Conservation (phyloP, 1,140 invertebrate genomes). For the Microvelia longipes region DNA sequence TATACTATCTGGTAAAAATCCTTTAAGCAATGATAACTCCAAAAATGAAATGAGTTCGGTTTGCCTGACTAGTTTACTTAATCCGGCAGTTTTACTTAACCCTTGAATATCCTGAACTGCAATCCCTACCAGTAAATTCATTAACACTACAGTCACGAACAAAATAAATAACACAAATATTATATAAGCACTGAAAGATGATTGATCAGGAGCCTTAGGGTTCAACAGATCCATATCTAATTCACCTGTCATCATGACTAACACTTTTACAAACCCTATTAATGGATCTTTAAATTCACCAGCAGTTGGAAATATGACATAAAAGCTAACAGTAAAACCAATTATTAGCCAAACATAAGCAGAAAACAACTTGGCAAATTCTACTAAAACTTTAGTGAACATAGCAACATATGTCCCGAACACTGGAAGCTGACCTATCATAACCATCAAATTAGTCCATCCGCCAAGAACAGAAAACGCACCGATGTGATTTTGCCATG, state of each 20-base stretch:
- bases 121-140: slow-evolving; percentile 65
- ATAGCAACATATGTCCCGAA: slow-evolving; percentile 76
- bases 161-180: slow-evolving; percentile 56
- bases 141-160: slow-evolving; percentile 63
- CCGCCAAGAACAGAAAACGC: slow-evolving; percentile 67
- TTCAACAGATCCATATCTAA: slow-evolving; percentile 51
- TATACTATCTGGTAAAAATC: slow-evolving; percentile 47
- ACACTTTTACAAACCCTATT: slow-evolving; percentile 60
- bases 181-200: slow-evolving; percentile 53
- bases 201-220: slow-evolving; percentile 40
- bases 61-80: slow-evolving; percentile 58
- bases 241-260: slow-evolving; percentile 84
- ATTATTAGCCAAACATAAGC: slow-evolving; percentile 70
- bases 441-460: slow-evolving; percentile 74
- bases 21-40: slow-evolving; percentile 50
- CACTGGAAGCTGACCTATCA: slow-evolving; percentile 68
- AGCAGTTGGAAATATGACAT: slow-evolving; percentile 65
- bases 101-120: slow-evolving; percentile 66
- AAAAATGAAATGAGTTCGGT: slow-evolving; percentile 60
- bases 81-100: slow-evolving; percentile 54
- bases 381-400: slow-evolving; percentile 69
- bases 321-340: slow-evolving; percentile 72
- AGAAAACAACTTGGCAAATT: slow-evolving; percentile 66
- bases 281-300: slow-evolving; percentile 61
- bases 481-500: slow-evolving; percentile 64